These are phyloP conservation scores for Cryptocephalus primarius DNA, from an alignment of 2,888 invertebrate genomes.

Conservation along the genomic window DNA sequence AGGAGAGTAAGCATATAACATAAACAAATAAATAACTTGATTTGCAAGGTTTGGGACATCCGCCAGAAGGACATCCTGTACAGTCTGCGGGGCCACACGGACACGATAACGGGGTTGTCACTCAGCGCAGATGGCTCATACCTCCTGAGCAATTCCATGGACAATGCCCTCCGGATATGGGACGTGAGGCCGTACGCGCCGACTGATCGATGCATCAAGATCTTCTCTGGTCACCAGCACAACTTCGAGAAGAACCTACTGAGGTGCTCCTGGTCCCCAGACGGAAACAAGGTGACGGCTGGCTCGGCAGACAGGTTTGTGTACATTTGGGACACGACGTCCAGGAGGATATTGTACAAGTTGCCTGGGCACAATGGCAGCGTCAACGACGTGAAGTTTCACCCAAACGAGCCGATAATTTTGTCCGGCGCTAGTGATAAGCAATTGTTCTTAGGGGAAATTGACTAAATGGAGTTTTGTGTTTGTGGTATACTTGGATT, in stretches of 20 bases:
- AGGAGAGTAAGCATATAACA: no score
- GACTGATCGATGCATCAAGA: slow-evolving; percentile 84
- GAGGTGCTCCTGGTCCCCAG: slow-evolving; percentile 45
- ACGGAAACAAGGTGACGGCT: slow-evolving; percentile 42
- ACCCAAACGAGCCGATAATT: slow-evolving; percentile 86
- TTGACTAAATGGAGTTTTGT: slow-evolving; percentile 46
- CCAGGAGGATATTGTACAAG: slow-evolving; percentile 85
- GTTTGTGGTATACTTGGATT: neutral
- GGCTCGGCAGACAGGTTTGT: slow-evolving; percentile 94
- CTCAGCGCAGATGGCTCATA: slow-evolving; percentile 81
- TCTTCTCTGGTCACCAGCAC: slow-evolving; percentile 74
- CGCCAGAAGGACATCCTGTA: slow-evolving; percentile 78
- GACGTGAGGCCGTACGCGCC: slow-evolving; percentile 94
- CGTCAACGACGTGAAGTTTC: slow-evolving; percentile 94
- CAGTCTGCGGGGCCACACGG: slow-evolving; percentile 84
- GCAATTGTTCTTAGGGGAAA: slow-evolving; percentile 89
- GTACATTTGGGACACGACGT: slow-evolving; percentile 94
- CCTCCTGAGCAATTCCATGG: slow-evolving; percentile 93
- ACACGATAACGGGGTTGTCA: slow-evolving; percentile 85
- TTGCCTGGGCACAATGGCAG: slow-evolving; percentile 97
- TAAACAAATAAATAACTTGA: no score
- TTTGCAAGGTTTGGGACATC: slow-evolving; percentile 73
- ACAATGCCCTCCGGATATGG: slow-evolving; percentile 91
- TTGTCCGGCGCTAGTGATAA: slow-evolving; percentile 94
- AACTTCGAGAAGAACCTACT: slow-evolving; percentile 96